Percentiles rank a stretch among this genome's conserved stretches.
These are phyloP conservation scores for Thereva nobilitata DNA, from an alignment of 2,888 invertebrate species.

Conservation along the genomic window DNA sequence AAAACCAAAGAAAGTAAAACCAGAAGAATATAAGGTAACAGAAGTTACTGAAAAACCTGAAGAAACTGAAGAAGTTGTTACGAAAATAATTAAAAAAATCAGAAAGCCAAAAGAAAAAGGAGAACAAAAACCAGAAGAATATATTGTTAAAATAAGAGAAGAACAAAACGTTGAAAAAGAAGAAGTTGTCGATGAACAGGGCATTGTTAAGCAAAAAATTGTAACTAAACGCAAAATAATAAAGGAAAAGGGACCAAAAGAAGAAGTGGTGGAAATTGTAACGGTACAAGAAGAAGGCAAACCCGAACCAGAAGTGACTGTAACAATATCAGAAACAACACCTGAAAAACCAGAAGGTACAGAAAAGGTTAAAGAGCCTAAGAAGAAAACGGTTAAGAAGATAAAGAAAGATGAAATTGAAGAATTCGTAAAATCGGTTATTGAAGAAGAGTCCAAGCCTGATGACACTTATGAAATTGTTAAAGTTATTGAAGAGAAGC, in stretches of 20 bases:
- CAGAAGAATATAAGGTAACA: no score
- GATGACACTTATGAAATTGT: no score
- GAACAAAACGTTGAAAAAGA: conserved; percentile 49
- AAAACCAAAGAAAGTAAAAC: conserved; percentile 49
- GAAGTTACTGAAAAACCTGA: conserved; percentile 39
- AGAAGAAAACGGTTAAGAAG: no score
- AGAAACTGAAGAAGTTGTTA: conserved; percentile 49
- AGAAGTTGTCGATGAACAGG: conserved; percentile 48
- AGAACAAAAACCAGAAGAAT: no score
- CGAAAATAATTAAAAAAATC: conserved; percentile 39
- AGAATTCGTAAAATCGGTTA: no score
- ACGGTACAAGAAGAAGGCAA: conserved; percentile 57
- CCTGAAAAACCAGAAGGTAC: no score
- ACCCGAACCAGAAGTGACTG: conserved; percentile 54
- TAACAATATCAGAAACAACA: conserved; percentile 52
- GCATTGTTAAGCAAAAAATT: conserved; percentile 52
- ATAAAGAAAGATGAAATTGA: no score
- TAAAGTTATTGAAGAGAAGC: no score
- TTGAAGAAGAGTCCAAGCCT: no score
- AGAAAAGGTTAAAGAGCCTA: no score
- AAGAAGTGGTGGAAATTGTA: conserved; percentile 60
- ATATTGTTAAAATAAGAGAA: no score
- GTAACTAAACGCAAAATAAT: conserved; percentile 59
- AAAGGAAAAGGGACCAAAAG: conserved; percentile 57
- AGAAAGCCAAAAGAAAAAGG: conserved; percentile 40